Percentiles rank a stretch among this genome's conserved stretches.
phyloP scores from a whole-genome alignment of 2,113 vertebrate species.

The Erythrolamprus reginae region DNA sequence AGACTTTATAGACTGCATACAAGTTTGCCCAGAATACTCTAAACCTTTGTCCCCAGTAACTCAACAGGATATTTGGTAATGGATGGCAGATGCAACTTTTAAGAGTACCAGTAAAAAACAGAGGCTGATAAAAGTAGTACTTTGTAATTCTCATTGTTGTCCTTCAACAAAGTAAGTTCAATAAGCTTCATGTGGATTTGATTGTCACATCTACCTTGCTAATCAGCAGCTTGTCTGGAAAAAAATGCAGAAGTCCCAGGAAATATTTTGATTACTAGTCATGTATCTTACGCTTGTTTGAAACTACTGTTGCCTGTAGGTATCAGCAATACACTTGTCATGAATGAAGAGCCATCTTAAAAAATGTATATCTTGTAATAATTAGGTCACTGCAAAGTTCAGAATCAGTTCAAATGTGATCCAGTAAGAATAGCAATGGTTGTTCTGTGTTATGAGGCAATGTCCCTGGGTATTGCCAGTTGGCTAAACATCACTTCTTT shows the following conservation, averaged over 20 bases:
- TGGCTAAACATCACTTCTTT: background rate
- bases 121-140: background rate
- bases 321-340: background rate
- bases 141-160: background rate
- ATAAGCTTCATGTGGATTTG: background rate
- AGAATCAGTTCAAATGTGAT: background rate
- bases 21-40: background rate
- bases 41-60: background rate
- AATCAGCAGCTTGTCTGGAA: background rate
- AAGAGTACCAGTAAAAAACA: background rate
- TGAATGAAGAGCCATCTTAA: background rate
- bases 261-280: background rate
- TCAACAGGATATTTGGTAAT: background rate
- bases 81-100: background rate
- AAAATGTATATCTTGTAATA: background rate
- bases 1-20: background rate
- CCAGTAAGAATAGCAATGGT: background rate
- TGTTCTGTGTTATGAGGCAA: background rate
- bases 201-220: background rate
- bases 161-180: background rate
- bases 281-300: background rate
- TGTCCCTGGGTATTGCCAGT: background rate
- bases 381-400: background rate
- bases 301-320: background rate
- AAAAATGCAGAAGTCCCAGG: background rate